Percentiles rank a stretch among this genome's conserved stretches.
Evolutionary conservation across 2,797 vertebrate genomes (phyloP).

Genomic region (Thaleichthys pacificus): DNA sequence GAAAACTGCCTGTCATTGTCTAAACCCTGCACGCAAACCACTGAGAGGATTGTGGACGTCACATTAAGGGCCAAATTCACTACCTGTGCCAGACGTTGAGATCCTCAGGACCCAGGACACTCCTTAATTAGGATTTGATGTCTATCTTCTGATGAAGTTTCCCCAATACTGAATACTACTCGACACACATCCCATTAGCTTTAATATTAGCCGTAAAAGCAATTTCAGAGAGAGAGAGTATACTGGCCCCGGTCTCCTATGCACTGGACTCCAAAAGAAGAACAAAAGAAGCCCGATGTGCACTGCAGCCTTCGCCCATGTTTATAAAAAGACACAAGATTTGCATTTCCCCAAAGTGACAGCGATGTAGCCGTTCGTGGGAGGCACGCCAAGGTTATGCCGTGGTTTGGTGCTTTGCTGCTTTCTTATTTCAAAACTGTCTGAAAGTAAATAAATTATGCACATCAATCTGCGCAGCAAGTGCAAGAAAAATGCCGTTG

Average conservation of each 20-base stretch:
- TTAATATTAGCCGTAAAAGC: not conserved
- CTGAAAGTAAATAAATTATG: slow-evolving; percentile 68
- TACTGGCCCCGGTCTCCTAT: not conserved
- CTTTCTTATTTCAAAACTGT: slow-evolving; percentile 67
- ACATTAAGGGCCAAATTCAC: not conserved
- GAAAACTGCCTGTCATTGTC: too few relatives aligned
- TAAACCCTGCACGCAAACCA: slow-evolving; percentile 5
- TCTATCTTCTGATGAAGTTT: not conserved
- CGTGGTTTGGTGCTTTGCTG: slow-evolving; percentile 56
- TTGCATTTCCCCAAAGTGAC: slow-evolving; percentile 54
- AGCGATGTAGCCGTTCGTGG: slow-evolving; percentile 39
- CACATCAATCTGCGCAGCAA: slow-evolving; percentile 58
- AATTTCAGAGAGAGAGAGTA: not conserved
- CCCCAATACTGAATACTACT: not conserved
- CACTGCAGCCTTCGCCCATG: slow-evolving; percentile 6
- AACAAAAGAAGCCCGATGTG: slow-evolving; percentile 4
- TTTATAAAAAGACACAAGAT: slow-evolving; percentile 38
- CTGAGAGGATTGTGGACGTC: not conserved
- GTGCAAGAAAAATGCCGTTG: slow-evolving; percentile 54
- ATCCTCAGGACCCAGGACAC: not conserved
- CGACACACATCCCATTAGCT: not conserved
- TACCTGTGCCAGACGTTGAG: not conserved
- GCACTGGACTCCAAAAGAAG: not conserved
- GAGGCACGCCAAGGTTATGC: slow-evolving; percentile 62
- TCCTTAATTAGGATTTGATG: not conserved